These are phyloP conservation scores for Serranus cabrilla DNA, from an alignment of 2,797 vertebrate genomes.

Conservation along the genomic window DNA sequence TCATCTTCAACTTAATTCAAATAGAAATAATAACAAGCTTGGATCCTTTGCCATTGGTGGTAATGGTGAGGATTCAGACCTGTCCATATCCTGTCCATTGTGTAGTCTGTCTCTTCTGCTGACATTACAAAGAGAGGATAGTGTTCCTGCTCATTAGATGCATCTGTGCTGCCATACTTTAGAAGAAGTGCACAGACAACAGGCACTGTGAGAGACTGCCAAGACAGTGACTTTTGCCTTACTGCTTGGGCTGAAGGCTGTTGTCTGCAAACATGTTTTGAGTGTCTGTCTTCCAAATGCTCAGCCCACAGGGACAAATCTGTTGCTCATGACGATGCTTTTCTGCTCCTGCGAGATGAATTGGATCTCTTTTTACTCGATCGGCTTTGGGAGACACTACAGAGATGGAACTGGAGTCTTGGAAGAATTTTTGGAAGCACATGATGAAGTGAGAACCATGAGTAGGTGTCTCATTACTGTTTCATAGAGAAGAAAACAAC, in stretches of 20 bases:
- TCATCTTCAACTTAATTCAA: neutral
- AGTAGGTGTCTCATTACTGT: neutral
- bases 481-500: neutral
- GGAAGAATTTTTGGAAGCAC: neutral
- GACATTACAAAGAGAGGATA: neutral
- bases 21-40: neutral
- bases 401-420: constrained; percentile 4
- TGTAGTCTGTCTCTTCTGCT: neutral
- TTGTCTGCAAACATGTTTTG: constrained; percentile 38
- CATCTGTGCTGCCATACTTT: neutral
- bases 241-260: constrained; percentile 5
- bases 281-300: constrained; percentile 39
- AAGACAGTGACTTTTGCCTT: constrained; percentile 18
- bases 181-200: neutral
- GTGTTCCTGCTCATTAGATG: neutral
- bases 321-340: constrained; percentile 26
- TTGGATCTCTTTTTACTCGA: constrained; percentile 14
- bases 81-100: neutral
- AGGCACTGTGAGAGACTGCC: neutral
- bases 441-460: neutral
- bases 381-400: constrained; percentile 19
- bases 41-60: neutral
- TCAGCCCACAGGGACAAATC: constrained; percentile 35
- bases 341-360: constrained; percentile 32
- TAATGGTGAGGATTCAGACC: neutral